phyloP scores from a whole-genome alignment of 2,797 vertebrate genomes.

The Myotis findleyi region DNA sequence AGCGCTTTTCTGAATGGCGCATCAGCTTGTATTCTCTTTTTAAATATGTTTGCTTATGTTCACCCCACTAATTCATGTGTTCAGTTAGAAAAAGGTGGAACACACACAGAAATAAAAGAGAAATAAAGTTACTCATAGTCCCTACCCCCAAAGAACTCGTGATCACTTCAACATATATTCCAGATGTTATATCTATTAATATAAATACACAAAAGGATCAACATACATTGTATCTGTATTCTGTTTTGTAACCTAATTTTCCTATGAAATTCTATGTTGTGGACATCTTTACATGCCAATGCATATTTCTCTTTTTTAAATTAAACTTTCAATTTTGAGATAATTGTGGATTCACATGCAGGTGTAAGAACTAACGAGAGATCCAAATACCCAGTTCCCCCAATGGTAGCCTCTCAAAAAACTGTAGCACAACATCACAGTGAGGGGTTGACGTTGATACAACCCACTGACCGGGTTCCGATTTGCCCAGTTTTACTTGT shows the following conservation, averaged over 20 bases:
- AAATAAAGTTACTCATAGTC: not conserved
- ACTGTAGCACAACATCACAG: not conserved
- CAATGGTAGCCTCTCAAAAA: not conserved
- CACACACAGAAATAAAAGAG: not conserved
- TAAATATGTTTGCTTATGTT: not conserved
- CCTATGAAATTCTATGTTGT: not conserved
- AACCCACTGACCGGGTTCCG: not conserved
- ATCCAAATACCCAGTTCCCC: not conserved
- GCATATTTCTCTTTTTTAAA: not conserved
- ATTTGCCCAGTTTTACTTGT: not conserved
- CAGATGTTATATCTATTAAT: slow-evolving; percentile 2
- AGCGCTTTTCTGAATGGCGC: not conserved
- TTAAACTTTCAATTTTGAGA: slow-evolving; percentile 22
- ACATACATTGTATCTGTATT: not conserved
- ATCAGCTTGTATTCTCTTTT: not conserved
- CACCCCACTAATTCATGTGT: not conserved
- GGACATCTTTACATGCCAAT: not conserved
- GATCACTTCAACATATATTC: not conserved
- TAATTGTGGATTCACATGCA: not conserved
- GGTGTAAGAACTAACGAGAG: not conserved
- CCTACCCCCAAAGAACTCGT: not conserved
- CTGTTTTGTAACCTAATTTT: not conserved
- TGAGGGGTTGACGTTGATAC: not conserved
- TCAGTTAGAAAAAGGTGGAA: slow-evolving; percentile 3
- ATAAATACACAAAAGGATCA: slow-evolving; percentile 15